phyloP scores from a whole-genome alignment of 2,113 vertebrate genomes.

The Festucalex cinctus region DNA sequence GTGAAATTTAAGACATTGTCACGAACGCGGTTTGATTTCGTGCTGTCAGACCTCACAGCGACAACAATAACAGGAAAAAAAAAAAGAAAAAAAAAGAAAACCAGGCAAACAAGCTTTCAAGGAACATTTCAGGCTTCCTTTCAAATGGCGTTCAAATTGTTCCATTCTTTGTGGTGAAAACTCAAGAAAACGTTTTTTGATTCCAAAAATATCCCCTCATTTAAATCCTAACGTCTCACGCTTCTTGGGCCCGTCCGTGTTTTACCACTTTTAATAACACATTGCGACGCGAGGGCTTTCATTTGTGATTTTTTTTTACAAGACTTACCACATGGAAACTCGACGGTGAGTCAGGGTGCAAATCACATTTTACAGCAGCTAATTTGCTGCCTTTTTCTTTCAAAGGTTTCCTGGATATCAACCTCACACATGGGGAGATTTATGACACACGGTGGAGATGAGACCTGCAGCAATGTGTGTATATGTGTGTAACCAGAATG shows the following conservation, averaged over 20 bases:
- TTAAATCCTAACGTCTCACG: conserved; percentile 8
- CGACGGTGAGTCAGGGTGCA: conserved; percentile 37
- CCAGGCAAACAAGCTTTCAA: conserved; percentile 49
- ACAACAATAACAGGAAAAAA: not conserved
- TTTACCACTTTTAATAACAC: conserved; percentile 72
- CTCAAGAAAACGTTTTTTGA: not conserved
- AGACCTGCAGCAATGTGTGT: conserved; percentile 40
- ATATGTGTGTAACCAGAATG: not conserved
- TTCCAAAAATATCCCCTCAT: not conserved
- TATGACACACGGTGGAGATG: conserved; percentile 44
- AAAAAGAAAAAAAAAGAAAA: not conserved
- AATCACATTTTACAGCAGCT: conserved; percentile 68
- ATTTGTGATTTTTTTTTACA: conserved; percentile 50
- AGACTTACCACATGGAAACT: conserved; percentile 54
- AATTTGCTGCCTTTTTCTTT: conserved; percentile 70
- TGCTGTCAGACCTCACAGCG: conserved; percentile 2
- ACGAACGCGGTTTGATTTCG: not conserved
- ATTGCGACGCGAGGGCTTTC: conserved; percentile 59
- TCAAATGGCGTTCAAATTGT: conserved; percentile 48
- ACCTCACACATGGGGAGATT: conserved; percentile 59
- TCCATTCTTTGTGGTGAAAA: conserved; percentile 6
- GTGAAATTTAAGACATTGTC: not conserved
- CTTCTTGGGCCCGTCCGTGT: conserved; percentile 57
- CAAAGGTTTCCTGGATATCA: conserved; percentile 68
- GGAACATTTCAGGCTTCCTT: conserved; percentile 61